These are phyloP conservation scores for Diaperis boleti DNA, from an alignment of 2,888 invertebrate species.

Conservation along the genomic window DNA sequence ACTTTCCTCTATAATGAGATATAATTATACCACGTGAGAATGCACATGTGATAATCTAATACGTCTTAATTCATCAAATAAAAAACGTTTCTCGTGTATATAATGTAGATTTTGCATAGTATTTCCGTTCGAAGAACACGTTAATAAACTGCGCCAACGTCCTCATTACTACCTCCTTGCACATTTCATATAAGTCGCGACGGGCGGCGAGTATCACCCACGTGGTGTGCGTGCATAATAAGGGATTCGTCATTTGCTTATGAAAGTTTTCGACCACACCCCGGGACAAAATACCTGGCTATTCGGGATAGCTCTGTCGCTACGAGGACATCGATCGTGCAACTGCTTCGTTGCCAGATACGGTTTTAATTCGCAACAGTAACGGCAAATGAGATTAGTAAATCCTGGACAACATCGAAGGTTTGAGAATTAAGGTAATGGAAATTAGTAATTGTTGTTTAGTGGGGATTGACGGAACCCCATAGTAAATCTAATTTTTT, in stretches of 20 bases:
- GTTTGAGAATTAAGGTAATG: slow-evolving; percentile 28
- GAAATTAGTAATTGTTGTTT: slow-evolving; percentile 20
- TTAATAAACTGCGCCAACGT: slow-evolving; percentile 24
- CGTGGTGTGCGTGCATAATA: slow-evolving; percentile 10
- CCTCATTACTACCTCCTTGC: slow-evolving; percentile 13
- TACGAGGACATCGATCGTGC: slow-evolving; percentile 26
- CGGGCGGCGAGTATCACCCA: slow-evolving; percentile 15
- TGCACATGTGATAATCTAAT: slow-evolving; percentile 13
- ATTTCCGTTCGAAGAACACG: slow-evolving; percentile 13
- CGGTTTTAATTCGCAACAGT: slow-evolving; percentile 14
- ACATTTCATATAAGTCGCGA: slow-evolving; percentile 13
- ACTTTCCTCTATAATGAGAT: neutral
- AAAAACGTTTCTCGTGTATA: slow-evolving; percentile 5
- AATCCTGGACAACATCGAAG: slow-evolving; percentile 13
- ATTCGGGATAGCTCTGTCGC: slow-evolving; percentile 19
- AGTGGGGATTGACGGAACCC: neutral
- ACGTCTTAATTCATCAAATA: slow-evolving; percentile 4
- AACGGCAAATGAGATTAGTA: slow-evolving; percentile 19
- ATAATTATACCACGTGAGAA: slow-evolving; percentile 14
- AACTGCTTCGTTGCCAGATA: slow-evolving; percentile 21
- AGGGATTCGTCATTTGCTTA: slow-evolving; percentile 19
- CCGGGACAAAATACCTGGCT: slow-evolving; percentile 12
- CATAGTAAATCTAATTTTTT: no score
- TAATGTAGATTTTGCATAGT: slow-evolving; percentile 8
- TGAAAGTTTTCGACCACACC: slow-evolving; percentile 23